Evolutionary conservation across 2,113 vertebrate species (phyloP), one percentile per base, ranked within the genome.

Genomic region (Zootoca vivipara): DNA sequence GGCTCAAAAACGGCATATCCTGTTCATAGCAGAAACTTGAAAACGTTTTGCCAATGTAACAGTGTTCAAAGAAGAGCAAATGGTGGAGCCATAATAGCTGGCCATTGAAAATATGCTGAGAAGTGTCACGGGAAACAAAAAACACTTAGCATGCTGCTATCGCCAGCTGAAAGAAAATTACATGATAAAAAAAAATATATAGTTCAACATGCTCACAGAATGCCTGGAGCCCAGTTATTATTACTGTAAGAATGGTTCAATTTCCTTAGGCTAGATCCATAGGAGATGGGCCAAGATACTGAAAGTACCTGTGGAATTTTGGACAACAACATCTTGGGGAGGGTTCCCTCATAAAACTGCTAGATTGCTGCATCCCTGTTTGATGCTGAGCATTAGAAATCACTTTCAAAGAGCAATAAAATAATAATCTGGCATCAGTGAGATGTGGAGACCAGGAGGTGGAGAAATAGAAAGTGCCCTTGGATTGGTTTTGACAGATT

Each of bases 1-100:
- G 82, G 89, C 85, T 93, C 90, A 89, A 87, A 33, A 93, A 93
- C 78, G 78, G 90, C 64, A 78, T 80, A 72, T 62, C 80, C 86
- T 91, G 86, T 89, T 92, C 78, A 69, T 52, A 28, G 33, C 35
- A 40, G 87, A 89, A 42, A 16, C 89, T 56, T 83, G 69, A 90
- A 82, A 33, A 74, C 69, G 2, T 33, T 87, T 75, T 91, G 18
- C 87, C 82, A 69, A 4, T 90, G 91, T 88, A 90, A 69, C 22
- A 77, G 58, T 75, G 15, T 24, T 7, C 77, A 78, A 84, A 56
- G 46, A 35, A 0, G 10, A 87, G 58, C 30, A 91, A 38, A 85
- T 83, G 92, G 74, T 62, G n/a, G 18, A 88, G 22, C 26, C 78
- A 87, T 85, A 89, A 89, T 87, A 88, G 87, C 28, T 65, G 83